phyloP scores from a whole-genome alignment of 2,797 vertebrate species.

The Astyanax mexicanus region DNA sequence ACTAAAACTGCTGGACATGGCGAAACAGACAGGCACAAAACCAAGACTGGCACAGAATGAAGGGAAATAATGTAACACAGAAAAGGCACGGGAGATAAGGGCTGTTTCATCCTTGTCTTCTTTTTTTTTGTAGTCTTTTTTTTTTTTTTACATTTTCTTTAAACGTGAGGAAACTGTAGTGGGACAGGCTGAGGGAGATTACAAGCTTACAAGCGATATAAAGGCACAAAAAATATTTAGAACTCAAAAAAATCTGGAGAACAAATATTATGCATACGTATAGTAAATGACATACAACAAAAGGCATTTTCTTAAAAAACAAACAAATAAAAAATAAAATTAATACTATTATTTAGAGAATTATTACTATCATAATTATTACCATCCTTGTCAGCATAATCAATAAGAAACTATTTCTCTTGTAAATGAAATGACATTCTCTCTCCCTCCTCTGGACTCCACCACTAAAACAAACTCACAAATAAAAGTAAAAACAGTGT shows the following conservation, averaged over 20 bases:
- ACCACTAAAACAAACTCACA: slow-evolving; percentile 42
- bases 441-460: slow-evolving; percentile 53
- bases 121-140: slow-evolving; percentile 52
- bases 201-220: slow-evolving; percentile 57
- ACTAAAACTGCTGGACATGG: slow-evolving; percentile 47
- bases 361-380: slow-evolving; percentile 67
- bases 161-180: slow-evolving; percentile 54
- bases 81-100: slow-evolving; percentile 79
- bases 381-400: slow-evolving; percentile 53
- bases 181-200: slow-evolving; percentile 47
- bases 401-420: slow-evolving; percentile 53
- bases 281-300: slow-evolving; percentile 70
- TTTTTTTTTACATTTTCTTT: slow-evolving; percentile 47
- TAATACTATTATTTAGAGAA: slow-evolving; percentile 74
- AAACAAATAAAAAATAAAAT: slow-evolving; percentile 70
- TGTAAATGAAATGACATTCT: slow-evolving; percentile 61
- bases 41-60: slow-evolving; percentile 52
- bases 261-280: slow-evolving; percentile 65
- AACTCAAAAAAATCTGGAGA: slow-evolving; percentile 63
- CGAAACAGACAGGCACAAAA: slow-evolving; percentile 53
- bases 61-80: slow-evolving; percentile 54
- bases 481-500: slow-evolving; percentile 31
- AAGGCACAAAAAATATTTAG: slow-evolving; percentile 75
- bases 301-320: slow-evolving; percentile 52
- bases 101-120: slow-evolving; percentile 52